phyloP scores from a whole-genome alignment of 2,888 invertebrate genomes.

The Ophion ventricosus region DNA sequence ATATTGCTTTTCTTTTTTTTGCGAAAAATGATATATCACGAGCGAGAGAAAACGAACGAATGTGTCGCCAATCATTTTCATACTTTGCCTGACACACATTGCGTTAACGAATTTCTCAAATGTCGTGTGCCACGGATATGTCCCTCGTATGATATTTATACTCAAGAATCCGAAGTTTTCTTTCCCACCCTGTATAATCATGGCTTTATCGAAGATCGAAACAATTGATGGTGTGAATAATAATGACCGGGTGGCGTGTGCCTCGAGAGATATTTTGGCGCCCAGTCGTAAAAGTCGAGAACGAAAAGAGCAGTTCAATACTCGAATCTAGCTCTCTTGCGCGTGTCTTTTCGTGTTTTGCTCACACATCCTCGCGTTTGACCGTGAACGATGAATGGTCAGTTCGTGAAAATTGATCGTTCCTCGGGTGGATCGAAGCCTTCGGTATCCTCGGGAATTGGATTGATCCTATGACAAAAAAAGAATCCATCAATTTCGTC shows the following conservation, averaged over 20 bases:
- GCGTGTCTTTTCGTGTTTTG: constrained; percentile 50
- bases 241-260: constrained; percentile 52
- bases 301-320: constrained; percentile 41
- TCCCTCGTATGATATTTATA: background rate
- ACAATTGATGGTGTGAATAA: constrained; percentile 58
- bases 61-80: too few species aligned
- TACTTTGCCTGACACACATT: too few species aligned
- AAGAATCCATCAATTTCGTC: constrained; percentile 38
- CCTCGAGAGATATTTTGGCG: constrained; percentile 10
- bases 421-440: constrained; percentile 39
- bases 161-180: background rate
- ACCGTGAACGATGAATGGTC: constrained; percentile 67
- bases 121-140: too few species aligned
- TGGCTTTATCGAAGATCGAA: constrained; percentile 20
- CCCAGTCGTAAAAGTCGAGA: constrained; percentile 23
- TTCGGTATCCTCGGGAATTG: constrained; percentile 42
- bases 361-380: constrained; percentile 58
- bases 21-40: too few species aligned
- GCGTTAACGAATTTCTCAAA: too few species aligned
- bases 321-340: constrained; percentile 19
- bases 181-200: constrained; percentile 16
- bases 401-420: constrained; percentile 69
- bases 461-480: constrained; percentile 27
- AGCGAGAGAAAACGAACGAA: too few species aligned
- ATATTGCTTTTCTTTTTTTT: too few species aligned